Base-by-base conservation (phyloP, 2,888 invertebrate species). In the Slavum lentiscoides region DNA sequence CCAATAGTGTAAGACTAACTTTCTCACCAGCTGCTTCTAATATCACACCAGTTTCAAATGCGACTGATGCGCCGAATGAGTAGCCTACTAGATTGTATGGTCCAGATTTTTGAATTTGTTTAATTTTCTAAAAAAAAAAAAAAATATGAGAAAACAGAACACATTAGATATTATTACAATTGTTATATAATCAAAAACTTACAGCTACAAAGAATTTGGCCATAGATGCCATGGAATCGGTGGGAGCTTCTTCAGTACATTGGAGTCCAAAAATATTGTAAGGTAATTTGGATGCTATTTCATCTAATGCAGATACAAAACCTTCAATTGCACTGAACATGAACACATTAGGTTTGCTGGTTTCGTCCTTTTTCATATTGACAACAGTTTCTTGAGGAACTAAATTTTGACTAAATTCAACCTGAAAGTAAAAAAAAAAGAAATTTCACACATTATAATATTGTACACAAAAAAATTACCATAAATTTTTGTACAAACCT, bases 41-140 rank as follows among this genome's bases (percentile, higher is more conserved):
- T 86, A 94, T 93, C 55, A 93, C 88, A 43, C 94, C 94, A 92
- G 98, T 97, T 88, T 98, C 98, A 86, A 96, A 95, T 23, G 96
- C 97, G 58, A 98, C 93, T 84, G 93, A 92, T 64, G 96, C 95
- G 83, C 99, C 98, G 87, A 95, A 98, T 0, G 98, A 98, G 88
- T 99, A 98, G 2, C 98, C 98, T 67, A 94, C 91, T 83, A 99
- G 88, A 74, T 92, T 91, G 89, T 95, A 97, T 5, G 97, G 96
- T 83, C 96, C 94, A 82, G 88, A 87, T 13, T 92, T 90, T 88
- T 96, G 95, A 69, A 93, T 88, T 75, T 89, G 89, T 85, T 91
- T 92, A 85, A 97, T 90, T 87, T 93, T 90, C 86, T 89, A 84
- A n/a, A 66, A 39, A 17, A 62, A 7, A 21, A n/a, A 68, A 84